Evolutionary conservation across 2,113 vertebrate genomes (phyloP).

Genomic region (Maccullochella peelii): DNA sequence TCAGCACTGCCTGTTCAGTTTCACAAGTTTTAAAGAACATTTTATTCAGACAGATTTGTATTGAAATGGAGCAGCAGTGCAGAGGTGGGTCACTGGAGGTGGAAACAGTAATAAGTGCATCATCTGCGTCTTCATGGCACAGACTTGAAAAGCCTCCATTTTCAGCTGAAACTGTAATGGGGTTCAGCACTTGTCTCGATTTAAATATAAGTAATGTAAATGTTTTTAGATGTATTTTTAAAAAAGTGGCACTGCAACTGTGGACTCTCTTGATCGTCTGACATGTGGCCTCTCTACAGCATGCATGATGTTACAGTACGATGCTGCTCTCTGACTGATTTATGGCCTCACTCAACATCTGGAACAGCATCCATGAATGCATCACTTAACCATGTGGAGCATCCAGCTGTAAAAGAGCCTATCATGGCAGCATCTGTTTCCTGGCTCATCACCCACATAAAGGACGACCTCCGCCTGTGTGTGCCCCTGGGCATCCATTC

Average conservation of each 20-base stretch:
- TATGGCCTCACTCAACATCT: slow-evolving; percentile 44
- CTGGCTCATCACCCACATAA: slow-evolving; percentile 29
- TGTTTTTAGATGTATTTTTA: background rate
- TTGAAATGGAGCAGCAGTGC: background rate
- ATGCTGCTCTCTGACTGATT: slow-evolving; percentile 11
- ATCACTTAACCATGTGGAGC: slow-evolving; percentile 39
- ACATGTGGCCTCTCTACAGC: background rate
- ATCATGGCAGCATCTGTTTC: slow-evolving; percentile 30
- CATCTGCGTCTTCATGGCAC: background rate
- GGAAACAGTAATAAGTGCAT: background rate
- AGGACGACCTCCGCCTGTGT: slow-evolving; percentile 32
- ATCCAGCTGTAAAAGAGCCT: slow-evolving; percentile 41
- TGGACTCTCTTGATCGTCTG: background rate
- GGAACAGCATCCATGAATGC: slow-evolving; percentile 34
- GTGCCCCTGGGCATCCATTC: slow-evolving; percentile 56
- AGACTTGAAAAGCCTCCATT: background rate
- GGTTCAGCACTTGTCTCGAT: background rate
- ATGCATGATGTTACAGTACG: background rate
- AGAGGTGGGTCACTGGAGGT: background rate
- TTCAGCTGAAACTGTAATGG: background rate
- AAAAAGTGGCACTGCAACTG: background rate
- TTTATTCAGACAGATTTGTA: background rate
- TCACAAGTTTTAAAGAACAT: background rate
- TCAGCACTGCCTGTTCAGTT: background rate
- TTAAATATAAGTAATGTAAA: background rate